Evolutionary conservation across 2,113 vertebrate species (phyloP).

Genomic region (Balaeniceps rex): DNA sequence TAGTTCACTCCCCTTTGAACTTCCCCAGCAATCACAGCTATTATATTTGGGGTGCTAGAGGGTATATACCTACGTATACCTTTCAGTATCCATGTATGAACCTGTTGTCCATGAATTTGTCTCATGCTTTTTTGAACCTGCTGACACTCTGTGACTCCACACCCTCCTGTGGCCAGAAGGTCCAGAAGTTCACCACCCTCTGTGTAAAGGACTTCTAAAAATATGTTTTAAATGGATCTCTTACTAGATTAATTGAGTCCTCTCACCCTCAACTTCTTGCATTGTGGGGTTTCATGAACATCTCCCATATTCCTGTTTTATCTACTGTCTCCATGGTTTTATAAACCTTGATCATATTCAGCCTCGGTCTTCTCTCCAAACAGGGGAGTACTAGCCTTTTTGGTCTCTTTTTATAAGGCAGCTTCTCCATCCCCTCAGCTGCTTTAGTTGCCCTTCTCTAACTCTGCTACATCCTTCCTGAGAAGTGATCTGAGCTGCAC

Average conservation of each 20-base stretch:
- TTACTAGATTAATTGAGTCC: background rate
- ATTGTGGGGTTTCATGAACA: background rate
- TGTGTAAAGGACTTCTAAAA: background rate
- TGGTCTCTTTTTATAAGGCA: background rate
- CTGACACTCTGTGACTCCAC: background rate
- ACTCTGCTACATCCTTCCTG: background rate
- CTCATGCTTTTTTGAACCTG: background rate
- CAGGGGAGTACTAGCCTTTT: background rate
- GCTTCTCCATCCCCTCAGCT: background rate
- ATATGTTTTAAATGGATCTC: background rate
- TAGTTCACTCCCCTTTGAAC: background rate
- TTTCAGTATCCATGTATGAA: background rate
- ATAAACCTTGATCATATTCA: background rate
- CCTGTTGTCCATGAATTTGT: background rate
- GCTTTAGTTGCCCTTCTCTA: background rate
- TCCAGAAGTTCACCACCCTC: background rate
- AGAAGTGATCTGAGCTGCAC: background rate
- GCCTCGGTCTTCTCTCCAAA: background rate
- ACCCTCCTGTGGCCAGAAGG: background rate
- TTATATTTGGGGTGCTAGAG: background rate
- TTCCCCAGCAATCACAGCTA: background rate
- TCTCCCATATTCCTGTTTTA: background rate
- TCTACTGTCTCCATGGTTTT: background rate
- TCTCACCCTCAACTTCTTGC: background rate
- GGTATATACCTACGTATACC: background rate